These are phyloP conservation scores for Lasiommata megera DNA, from an alignment of 2,888 invertebrate species.

Conservation along the genomic window DNA sequence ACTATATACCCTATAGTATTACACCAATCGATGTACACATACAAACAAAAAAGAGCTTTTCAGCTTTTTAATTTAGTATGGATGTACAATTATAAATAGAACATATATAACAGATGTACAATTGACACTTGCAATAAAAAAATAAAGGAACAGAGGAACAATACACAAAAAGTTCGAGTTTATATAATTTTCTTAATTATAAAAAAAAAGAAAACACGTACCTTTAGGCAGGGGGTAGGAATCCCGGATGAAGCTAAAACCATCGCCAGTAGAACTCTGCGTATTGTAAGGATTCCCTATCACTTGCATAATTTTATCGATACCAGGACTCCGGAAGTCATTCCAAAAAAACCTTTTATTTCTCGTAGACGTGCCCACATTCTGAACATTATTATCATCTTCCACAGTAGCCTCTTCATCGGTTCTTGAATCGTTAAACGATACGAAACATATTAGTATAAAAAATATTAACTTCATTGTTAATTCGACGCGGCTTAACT, in stretches of 20 bases:
- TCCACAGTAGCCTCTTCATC: slow-evolving; percentile 34
- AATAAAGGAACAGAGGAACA: no score
- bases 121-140: no score
- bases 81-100: no score
- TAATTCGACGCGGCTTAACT: neutral
- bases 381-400: slow-evolving; percentile 31
- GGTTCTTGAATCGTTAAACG: slow-evolving; percentile 19
- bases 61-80: no score
- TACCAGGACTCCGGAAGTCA: slow-evolving; percentile 3
- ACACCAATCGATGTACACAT: no score
- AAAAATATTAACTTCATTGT: slow-evolving; percentile 1
- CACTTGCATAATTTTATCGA: slow-evolving; percentile 45
- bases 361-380: slow-evolving; percentile 23
- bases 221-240: slow-evolving; percentile 58
- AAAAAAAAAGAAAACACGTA: slow-evolving; percentile 46
- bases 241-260: slow-evolving; percentile 60
- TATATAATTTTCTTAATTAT: no score
- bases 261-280: slow-evolving; percentile 38
- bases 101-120: no score
- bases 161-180: no score
- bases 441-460: neutral
- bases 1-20: no score
- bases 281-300: slow-evolving; percentile 41
- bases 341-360: slow-evolving; percentile 31
- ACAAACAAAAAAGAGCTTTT: no score